Conservation (phyloP, 2,113 vertebrate species). For the Alligator mississippiensis region DNA sequence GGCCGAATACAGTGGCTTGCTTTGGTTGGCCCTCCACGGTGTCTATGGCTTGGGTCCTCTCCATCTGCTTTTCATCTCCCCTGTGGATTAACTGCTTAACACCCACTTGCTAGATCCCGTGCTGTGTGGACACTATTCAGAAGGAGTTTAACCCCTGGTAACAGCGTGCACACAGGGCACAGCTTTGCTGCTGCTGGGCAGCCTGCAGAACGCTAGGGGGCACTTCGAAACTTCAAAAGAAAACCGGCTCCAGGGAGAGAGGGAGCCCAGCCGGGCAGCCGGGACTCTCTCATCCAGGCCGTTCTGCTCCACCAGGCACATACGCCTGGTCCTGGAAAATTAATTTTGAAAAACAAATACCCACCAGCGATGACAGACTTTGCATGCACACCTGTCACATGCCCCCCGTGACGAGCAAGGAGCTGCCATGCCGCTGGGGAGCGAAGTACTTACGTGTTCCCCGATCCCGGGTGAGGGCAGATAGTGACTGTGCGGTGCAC, state of each 20-base stretch:
- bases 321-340: neutral
- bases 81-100: neutral
- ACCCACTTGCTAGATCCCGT: neutral
- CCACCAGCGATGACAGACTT: neutral
- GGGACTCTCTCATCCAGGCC: neutral
- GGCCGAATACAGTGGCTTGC: neutral
- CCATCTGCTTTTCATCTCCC: neutral
- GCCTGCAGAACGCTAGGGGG: conserved; percentile 36
- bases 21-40: neutral
- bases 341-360: neutral
- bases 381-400: neutral
- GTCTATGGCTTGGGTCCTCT: neutral
- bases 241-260: neutral
- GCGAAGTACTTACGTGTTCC: neutral
- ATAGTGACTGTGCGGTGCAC: no score
- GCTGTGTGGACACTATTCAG: neutral
- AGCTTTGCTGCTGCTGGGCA: neutral
- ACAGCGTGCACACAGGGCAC: neutral
- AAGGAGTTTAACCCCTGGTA: neutral
- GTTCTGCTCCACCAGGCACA: neutral
- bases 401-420: neutral
- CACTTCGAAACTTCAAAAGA: neutral
- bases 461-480: no score
- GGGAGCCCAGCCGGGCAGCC: neutral
- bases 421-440: neutral